phyloP scores from a whole-genome alignment of 2,113 vertebrate genomes.

The Apus apus region DNA sequence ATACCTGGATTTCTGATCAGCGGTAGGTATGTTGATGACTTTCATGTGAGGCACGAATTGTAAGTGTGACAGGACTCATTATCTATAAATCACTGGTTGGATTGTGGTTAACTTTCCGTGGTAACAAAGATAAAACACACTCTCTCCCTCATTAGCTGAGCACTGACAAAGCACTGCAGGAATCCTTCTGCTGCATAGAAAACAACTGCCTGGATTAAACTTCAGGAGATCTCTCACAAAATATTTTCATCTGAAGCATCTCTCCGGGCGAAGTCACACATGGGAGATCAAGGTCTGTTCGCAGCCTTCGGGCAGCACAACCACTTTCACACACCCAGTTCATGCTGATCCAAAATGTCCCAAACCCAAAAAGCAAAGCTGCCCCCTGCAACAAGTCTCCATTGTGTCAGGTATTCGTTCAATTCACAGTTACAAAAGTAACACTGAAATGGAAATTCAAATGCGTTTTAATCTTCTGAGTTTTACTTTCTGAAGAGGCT shows the following conservation, averaged over 20 bases:
- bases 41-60: slow-evolving; percentile 40
- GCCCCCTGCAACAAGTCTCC: neutral
- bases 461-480: neutral
- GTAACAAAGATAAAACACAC: slow-evolving; percentile 60
- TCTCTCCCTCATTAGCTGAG: slow-evolving; percentile 68
- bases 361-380: neutral
- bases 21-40: neutral
- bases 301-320: neutral
- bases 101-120: slow-evolving; percentile 56
- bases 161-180: slow-evolving; percentile 53
- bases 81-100: slow-evolving; percentile 53
- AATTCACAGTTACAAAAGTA: neutral
- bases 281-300: neutral
- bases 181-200: slow-evolving; percentile 11
- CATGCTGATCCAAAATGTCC: neutral
- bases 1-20: slow-evolving; percentile 57
- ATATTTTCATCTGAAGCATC: neutral
- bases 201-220: slow-evolving; percentile 34
- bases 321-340: neutral
- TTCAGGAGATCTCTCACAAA: slow-evolving; percentile 12
- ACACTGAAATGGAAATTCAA: neutral
- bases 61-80: slow-evolving; percentile 63
- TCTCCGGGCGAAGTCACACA: neutral
- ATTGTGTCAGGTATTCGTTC: fast-evolving
- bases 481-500: neutral